phyloP scores from a whole-genome alignment of 37 sponge, comb jelly and placozoan genomes.

The Ephydatia muelleri region DNA sequence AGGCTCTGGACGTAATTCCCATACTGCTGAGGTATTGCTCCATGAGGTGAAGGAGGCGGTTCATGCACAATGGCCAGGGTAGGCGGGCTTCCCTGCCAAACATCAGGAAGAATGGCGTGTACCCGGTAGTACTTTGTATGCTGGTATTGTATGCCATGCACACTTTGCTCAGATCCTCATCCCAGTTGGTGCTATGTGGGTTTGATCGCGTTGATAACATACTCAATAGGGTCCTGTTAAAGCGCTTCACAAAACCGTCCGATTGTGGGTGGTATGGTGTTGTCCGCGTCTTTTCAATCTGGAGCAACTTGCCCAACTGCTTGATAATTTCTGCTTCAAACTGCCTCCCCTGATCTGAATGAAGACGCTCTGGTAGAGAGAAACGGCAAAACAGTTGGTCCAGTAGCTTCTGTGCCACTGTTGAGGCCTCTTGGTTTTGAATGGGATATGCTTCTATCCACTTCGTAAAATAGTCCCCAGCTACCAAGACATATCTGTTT shows the following conservation, averaged over 20 bases:
- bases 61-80: constrained; percentile 30
- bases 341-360: constrained; percentile 49
- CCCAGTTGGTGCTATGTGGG: constrained; percentile 36
- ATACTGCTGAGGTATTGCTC: constrained; percentile 14
- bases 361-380: constrained; percentile 49
- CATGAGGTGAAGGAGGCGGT: neutral
- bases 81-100: constrained; percentile 49
- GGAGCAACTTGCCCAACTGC: constrained; percentile 34
- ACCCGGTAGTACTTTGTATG: constrained; percentile 31
- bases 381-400: constrained; percentile 54
- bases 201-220: constrained; percentile 1
- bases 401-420: constrained; percentile 42
- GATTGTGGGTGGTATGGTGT: constrained; percentile 63
- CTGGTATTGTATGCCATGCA: constrained; percentile 61
- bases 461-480: constrained; percentile 56
- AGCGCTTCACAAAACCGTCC: constrained; percentile 63
- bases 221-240: constrained; percentile 45
- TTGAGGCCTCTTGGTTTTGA: constrained; percentile 53
- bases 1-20: constrained; percentile 11
- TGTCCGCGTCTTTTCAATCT: constrained; percentile 43
- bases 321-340: constrained; percentile 40
- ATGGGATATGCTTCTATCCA: constrained; percentile 67
- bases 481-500: constrained; percentile 51
- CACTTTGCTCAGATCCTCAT: constrained; percentile 16
- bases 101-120: constrained; percentile 51